Percentiles rank a stretch among this genome's conserved stretches.
Evolutionary conservation across 2,888 invertebrate genomes (phyloP).

Genomic region (Aporophyla nigra): DNA sequence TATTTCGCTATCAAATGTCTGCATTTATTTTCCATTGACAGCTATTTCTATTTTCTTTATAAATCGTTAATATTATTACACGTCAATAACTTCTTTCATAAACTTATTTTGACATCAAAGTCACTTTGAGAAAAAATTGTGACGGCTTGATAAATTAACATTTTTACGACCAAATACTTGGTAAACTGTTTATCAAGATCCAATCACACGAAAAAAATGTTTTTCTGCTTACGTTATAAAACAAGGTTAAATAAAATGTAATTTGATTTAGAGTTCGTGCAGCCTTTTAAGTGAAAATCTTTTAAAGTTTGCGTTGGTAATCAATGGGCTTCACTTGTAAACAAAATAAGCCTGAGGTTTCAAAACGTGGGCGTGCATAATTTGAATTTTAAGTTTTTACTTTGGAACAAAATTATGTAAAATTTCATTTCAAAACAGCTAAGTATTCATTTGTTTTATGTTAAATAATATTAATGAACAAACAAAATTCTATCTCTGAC

Average conservation of each 20-base stretch:
- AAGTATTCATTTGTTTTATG: not conserved
- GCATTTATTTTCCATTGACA: conserved; percentile 14
- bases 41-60: conserved; percentile 1
- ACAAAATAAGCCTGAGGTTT: conserved; percentile 43
- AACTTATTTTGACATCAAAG: conserved; percentile 38
- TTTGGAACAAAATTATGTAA: conserved; percentile 27
- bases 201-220: conserved; percentile 14
- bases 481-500: not conserved
- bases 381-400: conserved; percentile 16
- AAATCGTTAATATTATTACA: conserved; percentile 24
- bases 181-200: conserved; percentile 37
- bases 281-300: conserved; percentile 29
- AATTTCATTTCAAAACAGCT: conserved; percentile 5
- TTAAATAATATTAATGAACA: not conserved
- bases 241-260: conserved; percentile 11
- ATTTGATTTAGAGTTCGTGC: conserved; percentile 36
- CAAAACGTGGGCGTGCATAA: conserved; percentile 64
- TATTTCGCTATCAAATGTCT: conserved; percentile 1
- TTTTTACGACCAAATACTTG: conserved; percentile 24
- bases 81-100: conserved; percentile 29
- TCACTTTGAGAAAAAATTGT: conserved; percentile 30
- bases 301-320: conserved; percentile 23
- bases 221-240: not conserved
- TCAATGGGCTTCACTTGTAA: conserved; percentile 41
- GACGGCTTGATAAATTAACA: conserved; percentile 25